These are phyloP conservation scores for Bugula neritina DNA, from an alignment of 2,888 invertebrate species.

Conservation along the genomic window DNA sequence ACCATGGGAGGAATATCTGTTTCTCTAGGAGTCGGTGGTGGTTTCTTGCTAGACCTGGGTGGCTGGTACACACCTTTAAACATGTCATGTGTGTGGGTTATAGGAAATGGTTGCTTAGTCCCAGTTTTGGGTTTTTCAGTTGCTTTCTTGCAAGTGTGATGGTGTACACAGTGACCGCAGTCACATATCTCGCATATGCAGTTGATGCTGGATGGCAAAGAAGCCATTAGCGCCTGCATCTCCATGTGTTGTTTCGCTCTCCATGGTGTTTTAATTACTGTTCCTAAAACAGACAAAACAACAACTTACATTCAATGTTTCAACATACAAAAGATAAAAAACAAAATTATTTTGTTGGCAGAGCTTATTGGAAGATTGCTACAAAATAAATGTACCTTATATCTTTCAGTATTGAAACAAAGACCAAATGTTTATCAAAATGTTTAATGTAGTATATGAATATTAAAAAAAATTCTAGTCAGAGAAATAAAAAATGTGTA, in stretches of 20 bases:
- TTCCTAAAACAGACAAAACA: neutral
- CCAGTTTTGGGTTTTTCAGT: slow-evolving; percentile 5
- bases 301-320: no score
- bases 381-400: no score
- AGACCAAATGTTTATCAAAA: no score
- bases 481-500: no score
- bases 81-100: slow-evolving; percentile 41
- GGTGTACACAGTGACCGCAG: slow-evolving; percentile 36
- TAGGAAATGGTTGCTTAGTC: slow-evolving; percentile 27
- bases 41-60: slow-evolving; percentile 46
- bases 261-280: slow-evolving; percentile 22
- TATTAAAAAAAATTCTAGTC: no score
- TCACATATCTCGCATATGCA: slow-evolving; percentile 43
- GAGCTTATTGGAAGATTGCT: no score
- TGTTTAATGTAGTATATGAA: no score
- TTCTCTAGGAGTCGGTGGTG: slow-evolving; percentile 38
- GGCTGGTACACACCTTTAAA: slow-evolving; percentile 35
- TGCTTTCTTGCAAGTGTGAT: slow-evolving; percentile 23
- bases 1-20: slow-evolving; percentile 40
- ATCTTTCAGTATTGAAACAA: no score
- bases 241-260: slow-evolving; percentile 19
- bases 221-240: slow-evolving; percentile 19
- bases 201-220: slow-evolving; percentile 36
- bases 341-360: no score
- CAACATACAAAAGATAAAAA: no score